Conservation (phyloP, 2,888 invertebrate species). For the Limnephilus rhombicus region DNA sequence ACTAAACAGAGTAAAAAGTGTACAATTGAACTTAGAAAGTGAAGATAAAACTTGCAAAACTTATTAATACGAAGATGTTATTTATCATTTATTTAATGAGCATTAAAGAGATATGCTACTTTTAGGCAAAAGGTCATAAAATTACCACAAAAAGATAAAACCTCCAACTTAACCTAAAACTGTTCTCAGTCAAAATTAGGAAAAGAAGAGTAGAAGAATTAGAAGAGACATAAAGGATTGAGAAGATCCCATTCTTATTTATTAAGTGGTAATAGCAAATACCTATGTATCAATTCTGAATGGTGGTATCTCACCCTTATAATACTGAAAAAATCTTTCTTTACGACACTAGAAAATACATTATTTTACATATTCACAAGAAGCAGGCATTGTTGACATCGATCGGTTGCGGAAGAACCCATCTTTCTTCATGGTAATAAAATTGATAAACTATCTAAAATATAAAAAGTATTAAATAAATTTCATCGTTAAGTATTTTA, state of each 20-base stretch:
- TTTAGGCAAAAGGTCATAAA: too few relatives aligned
- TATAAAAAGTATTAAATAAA: too few relatives aligned
- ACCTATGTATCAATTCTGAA: not conserved
- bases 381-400: not conserved
- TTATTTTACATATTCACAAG: not conserved
- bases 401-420: not conserved
- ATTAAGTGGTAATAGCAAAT: not conserved
- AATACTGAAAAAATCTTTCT: not conserved
- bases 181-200: not conserved
- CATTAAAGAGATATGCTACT: not conserved
- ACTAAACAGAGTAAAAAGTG: not conserved
- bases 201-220: not conserved
- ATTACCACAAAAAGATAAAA: too few relatives aligned
- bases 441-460: too few relatives aligned
- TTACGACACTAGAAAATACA: not conserved
- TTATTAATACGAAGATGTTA: not conserved
- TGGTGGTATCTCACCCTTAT: not conserved
- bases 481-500: too few relatives aligned
- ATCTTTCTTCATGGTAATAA: not conserved
- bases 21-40: not conserved
- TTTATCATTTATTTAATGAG: not conserved
- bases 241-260: not conserved
- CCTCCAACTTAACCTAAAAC: too few relatives aligned
- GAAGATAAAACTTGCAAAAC: not conserved
- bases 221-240: not conserved